Conservation (phyloP, 2,888 invertebrate species). For the Byasa hedistus region DNA sequence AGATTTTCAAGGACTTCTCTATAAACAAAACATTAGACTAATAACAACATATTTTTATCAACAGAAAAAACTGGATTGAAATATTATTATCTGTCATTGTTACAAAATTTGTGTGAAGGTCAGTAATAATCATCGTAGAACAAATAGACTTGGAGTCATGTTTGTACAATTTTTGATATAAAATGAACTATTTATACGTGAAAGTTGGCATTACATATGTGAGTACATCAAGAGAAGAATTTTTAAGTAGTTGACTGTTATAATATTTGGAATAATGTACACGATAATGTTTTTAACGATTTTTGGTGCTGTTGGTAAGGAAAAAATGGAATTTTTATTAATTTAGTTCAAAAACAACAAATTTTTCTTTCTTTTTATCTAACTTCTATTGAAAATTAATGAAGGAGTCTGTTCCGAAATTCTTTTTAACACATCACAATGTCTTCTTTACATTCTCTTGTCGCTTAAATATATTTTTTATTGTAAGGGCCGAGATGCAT, state of each 20-base stretch:
- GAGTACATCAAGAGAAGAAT: too few relatives aligned
- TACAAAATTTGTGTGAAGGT: slow-evolving; percentile 23
- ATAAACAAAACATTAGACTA: too few relatives aligned
- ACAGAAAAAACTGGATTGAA: neutral
- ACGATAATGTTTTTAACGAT: neutral
- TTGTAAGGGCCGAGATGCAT: too few relatives aligned
- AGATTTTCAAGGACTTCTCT: too few relatives aligned
- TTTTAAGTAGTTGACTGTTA: too few relatives aligned
- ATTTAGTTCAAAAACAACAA: neutral
- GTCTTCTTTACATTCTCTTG: too few relatives aligned
- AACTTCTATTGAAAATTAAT: too few relatives aligned
- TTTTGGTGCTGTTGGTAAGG: slow-evolving; percentile 16
- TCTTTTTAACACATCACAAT: too few relatives aligned
- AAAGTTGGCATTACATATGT: neutral
- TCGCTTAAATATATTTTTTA: too few relatives aligned
- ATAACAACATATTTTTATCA: too few relatives aligned
- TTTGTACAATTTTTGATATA: slow-evolving; percentile 12
- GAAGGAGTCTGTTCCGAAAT: too few relatives aligned
- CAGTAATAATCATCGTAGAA: neutral
- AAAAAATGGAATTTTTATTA: neutral
- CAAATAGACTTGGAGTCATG: slow-evolving; percentile 3
- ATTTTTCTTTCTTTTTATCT: neutral
- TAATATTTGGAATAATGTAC: slow-evolving; percentile 11
- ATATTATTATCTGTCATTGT: slow-evolving; percentile 15
- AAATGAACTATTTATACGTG: neutral